Percentiles rank a stretch among this genome's conserved stretches.
Conservation (phyloP, 2,888 invertebrate genomes). For the Notodonta dromedarius region DNA sequence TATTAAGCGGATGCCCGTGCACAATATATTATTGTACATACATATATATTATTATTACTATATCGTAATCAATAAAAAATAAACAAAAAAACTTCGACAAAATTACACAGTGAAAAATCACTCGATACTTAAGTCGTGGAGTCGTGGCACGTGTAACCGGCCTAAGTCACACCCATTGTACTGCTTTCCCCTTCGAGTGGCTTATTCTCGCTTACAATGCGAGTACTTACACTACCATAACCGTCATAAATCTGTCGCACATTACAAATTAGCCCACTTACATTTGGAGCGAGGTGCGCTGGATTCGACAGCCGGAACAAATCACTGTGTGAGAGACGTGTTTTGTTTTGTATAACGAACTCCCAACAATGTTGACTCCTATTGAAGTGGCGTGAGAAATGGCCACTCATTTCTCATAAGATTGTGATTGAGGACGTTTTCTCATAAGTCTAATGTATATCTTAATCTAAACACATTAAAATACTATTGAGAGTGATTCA, state of each 20-base stretch:
- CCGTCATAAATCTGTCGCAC: slow-evolving; percentile 69
- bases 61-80: too few relatives aligned
- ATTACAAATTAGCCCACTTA: slow-evolving; percentile 61
- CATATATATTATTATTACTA: too few relatives aligned
- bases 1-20: too few relatives aligned
- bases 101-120: too few relatives aligned
- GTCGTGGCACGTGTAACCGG: slow-evolving; percentile 26
- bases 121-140: too few relatives aligned
- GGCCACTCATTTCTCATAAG: slow-evolving; percentile 47
- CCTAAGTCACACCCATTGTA: slow-evolving; percentile 51
- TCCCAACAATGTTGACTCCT: slow-evolving; percentile 54
- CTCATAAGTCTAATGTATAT: not conserved
- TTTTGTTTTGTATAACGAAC: slow-evolving; percentile 55
- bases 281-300: slow-evolving; percentile 40
- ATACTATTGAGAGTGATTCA: too few relatives aligned
- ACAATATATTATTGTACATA: too few relatives aligned
- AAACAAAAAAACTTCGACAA: too few relatives aligned
- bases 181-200: slow-evolving; percentile 52
- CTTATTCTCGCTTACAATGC: slow-evolving; percentile 44
- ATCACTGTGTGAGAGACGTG: slow-evolving; percentile 51
- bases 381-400: slow-evolving; percentile 66
- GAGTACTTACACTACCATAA: slow-evolving; percentile 39
- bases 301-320: slow-evolving; percentile 55
- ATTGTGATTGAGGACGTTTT: slow-evolving; percentile 12
- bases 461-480: too few relatives aligned